phyloP scores from a whole-genome alignment of 2,888 invertebrate species.

The Matsumyia berberina region DNA sequence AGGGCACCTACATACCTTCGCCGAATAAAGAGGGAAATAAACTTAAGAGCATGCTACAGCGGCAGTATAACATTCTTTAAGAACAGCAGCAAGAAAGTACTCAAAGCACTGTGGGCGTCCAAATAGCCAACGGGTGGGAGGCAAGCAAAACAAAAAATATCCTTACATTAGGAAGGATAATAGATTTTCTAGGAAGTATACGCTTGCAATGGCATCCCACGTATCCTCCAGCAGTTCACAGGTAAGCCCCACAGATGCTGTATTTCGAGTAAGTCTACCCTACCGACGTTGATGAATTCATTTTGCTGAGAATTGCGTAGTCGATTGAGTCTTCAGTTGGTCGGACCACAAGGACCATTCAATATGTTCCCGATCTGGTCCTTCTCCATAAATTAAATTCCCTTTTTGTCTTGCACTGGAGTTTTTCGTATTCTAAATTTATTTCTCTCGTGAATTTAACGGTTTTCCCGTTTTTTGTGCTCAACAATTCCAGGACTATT shows the following conservation, averaged over 20 bases:
- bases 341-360: neutral
- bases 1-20: no score
- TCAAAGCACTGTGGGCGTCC: neutral
- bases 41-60: neutral
- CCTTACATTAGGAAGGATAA: neutral
- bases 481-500: neutral
- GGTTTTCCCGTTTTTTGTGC: neutral
- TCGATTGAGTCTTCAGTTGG: neutral
- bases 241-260: neutral
- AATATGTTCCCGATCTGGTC: neutral
- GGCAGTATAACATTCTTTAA: neutral
- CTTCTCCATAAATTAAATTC: neutral
- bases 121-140: no score
- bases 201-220: neutral
- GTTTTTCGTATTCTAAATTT: neutral
- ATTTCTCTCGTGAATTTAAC: neutral
- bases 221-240: neutral
- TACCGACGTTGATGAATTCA: neutral
- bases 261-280: neutral
- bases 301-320: neutral
- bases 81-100: neutral
- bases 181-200: neutral
- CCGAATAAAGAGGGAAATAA: neutral
- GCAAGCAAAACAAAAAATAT: no score
- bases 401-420: neutral